These are phyloP conservation scores for Hemibagrus wyckioides DNA, from an alignment of 2,113 vertebrate genomes.

Conservation along the genomic window DNA sequence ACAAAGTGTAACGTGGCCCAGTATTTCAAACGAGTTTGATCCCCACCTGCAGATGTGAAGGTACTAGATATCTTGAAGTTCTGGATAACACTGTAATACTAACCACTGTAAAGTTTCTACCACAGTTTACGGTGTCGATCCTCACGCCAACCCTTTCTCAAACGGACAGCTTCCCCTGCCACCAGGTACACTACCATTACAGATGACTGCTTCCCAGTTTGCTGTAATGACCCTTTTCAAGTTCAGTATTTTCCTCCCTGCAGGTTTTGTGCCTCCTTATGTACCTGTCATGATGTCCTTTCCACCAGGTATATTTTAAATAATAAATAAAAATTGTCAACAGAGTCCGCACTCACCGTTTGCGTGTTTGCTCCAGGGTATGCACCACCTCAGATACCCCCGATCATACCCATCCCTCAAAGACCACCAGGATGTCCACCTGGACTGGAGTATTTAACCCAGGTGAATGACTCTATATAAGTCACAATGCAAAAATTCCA, in stretches of 20 bases:
- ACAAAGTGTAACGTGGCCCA: too few species aligned
- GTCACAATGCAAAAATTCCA: background rate
- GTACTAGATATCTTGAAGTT: background rate
- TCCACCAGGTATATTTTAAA: slow-evolving; percentile 2
- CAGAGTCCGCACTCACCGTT: background rate
- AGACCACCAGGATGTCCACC: slow-evolving; percentile 53
- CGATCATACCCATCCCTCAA: slow-evolving; percentile 38
- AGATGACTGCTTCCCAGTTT: background rate
- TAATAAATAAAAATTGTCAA: background rate
- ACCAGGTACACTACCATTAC: slow-evolving; percentile 39
- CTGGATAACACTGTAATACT: background rate
- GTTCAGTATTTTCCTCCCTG: background rate
- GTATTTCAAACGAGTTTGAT: too few species aligned
- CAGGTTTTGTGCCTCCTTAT: slow-evolving; percentile 38
- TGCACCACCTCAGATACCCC: slow-evolving; percentile 23
- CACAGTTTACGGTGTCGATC: background rate
- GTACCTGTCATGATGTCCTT: slow-evolving; percentile 41
- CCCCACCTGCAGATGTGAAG: too few species aligned
- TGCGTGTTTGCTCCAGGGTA: slow-evolving; percentile 21
- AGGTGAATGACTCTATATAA: slow-evolving; percentile 33
- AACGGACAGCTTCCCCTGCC: slow-evolving; percentile 26
- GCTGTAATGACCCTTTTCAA: background rate
- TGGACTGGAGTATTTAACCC: slow-evolving; percentile 62
- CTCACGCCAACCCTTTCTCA: background rate
- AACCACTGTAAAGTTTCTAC: background rate